Percentiles rank a stretch among this genome's conserved stretches.
Evolutionary conservation across 2,888 invertebrate genomes (phyloP).

Genomic region (Eupithecia subumbrata): DNA sequence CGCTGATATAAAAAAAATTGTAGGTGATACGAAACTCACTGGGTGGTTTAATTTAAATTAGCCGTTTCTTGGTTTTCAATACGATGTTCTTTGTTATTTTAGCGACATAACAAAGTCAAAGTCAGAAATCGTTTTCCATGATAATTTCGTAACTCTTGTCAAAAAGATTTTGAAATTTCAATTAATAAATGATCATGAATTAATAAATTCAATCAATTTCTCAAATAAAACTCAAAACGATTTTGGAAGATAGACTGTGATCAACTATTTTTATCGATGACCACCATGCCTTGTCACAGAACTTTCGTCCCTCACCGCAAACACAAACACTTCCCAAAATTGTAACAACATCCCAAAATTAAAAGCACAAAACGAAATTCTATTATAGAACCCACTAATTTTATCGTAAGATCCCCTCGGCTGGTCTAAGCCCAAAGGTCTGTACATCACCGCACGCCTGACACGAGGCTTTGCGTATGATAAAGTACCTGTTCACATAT

Average conservation of each 20-base stretch:
- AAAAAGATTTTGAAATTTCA: too few relatives aligned
- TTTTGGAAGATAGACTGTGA: not conserved
- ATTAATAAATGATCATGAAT: too few relatives aligned
- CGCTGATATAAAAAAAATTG: too few relatives aligned
- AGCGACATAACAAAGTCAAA: too few relatives aligned
- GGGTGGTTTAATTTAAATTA: too few relatives aligned
- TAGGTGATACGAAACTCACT: too few relatives aligned
- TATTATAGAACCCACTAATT: slow-evolving; percentile 71
- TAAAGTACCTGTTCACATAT: slow-evolving; percentile 80
- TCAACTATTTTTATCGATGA: not conserved
- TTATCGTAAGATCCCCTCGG: slow-evolving; percentile 61
- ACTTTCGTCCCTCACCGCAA: not conserved
- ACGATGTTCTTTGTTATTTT: too few relatives aligned
- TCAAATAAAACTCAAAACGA: too few relatives aligned
- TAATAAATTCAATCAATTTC: too few relatives aligned
- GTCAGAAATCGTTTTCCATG: too few relatives aligned
- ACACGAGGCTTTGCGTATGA: slow-evolving; percentile 79
- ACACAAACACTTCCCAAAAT: not conserved
- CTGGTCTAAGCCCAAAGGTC: slow-evolving; percentile 35
- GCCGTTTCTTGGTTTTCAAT: too few relatives aligned
- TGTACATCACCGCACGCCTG: slow-evolving; percentile 76
- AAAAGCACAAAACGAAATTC: slow-evolving; percentile 58
- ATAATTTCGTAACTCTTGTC: too few relatives aligned
- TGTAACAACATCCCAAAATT: slow-evolving; percentile 27
- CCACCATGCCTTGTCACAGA: not conserved